phyloP scores from a whole-genome alignment of 2,113 vertebrate genomes.

The Phalacrocorax aristotelis region DNA sequence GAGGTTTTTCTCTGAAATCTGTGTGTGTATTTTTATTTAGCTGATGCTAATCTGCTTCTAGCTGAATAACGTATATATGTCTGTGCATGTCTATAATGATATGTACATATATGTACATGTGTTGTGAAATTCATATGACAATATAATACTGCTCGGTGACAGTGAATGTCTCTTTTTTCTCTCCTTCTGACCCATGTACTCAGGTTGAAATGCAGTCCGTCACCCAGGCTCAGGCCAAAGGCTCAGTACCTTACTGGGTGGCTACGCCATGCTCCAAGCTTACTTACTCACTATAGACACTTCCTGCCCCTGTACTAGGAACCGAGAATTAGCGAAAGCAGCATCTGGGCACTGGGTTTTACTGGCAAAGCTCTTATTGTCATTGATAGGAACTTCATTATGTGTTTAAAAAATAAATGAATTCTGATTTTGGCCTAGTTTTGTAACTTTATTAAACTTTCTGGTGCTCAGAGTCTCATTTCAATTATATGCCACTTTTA shows the following conservation, averaged over 20 bases:
- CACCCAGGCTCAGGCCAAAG: background rate
- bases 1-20: background rate
- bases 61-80: background rate
- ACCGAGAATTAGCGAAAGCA: background rate
- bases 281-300: background rate
- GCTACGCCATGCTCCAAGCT: background rate
- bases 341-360: background rate
- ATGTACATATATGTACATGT: background rate
- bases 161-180: background rate
- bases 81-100: background rate
- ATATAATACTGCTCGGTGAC: background rate
- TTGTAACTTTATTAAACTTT: background rate
- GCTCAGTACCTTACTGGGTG: background rate
- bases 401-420: background rate
- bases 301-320: background rate
- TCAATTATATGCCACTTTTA: background rate
- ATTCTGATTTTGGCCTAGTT: background rate
- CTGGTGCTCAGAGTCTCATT: background rate
- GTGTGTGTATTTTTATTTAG: background rate
- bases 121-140: background rate
- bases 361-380: background rate
- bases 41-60: background rate
- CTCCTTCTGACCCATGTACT: accelerated
- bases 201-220: background rate
- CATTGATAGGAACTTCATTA: background rate